Evolutionary conservation across 2,888 invertebrate species (phyloP).

Genomic region (Tetragnatha montana): DNA sequence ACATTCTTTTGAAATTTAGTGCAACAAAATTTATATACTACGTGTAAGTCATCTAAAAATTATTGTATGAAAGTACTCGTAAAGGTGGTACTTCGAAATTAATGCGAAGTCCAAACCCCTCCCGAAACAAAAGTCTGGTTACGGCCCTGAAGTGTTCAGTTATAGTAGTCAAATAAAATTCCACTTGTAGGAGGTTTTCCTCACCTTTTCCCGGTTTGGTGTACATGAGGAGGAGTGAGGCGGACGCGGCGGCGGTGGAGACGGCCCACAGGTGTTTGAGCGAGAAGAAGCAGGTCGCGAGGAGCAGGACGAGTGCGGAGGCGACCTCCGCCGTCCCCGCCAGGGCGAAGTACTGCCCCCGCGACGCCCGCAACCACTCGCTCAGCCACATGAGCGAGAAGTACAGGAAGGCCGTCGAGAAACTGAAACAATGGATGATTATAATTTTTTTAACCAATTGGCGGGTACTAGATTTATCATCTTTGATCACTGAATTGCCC

Average conservation of each 20-base stretch:
- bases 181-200: no score
- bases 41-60: no score
- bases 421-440: slow-evolving; percentile 19
- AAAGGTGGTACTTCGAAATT: no score
- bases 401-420: slow-evolving; percentile 41
- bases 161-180: no score
- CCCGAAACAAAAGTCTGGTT: no score
- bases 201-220: slow-evolving; percentile 3
- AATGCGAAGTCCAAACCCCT: no score
- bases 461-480: no score
- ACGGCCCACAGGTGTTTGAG: slow-evolving; percentile 43
- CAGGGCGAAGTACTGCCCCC: slow-evolving; percentile 26
- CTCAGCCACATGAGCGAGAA: slow-evolving; percentile 23
- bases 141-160: no score
- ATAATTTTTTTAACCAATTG: background rate
- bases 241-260: slow-evolving; percentile 11
- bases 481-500: no score
- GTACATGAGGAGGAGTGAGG: slow-evolving; percentile 29
- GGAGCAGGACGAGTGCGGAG: slow-evolving; percentile 24
- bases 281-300: slow-evolving; percentile 35
- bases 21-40: no score
- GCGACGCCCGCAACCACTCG: slow-evolving; percentile 27
- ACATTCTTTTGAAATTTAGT: no score
- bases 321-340: slow-evolving; percentile 51
- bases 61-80: no score